phyloP scores from a whole-genome alignment of 2,888 invertebrate species.

The Drosophila colorata region DNA sequence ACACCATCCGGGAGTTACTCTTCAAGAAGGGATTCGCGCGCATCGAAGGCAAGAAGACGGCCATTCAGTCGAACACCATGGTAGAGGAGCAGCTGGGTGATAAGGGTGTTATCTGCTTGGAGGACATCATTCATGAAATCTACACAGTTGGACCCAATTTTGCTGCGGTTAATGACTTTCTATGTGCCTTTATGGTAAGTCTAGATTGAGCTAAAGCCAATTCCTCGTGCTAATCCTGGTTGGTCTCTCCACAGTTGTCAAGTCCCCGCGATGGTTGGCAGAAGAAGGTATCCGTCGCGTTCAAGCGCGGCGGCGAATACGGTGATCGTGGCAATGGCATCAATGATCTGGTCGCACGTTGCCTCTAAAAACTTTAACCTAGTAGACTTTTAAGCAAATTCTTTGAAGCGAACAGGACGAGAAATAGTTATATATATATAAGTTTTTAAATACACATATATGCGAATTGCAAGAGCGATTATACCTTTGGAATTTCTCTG shows the following conservation, averaged over 20 bases:
- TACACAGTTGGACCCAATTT: slow-evolving; percentile 84
- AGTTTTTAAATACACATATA: slow-evolving; percentile 40
- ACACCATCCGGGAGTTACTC: slow-evolving; percentile 83
- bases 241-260: slow-evolving; percentile 72
- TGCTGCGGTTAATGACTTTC: slow-evolving; percentile 76
- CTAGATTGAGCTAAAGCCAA: background rate
- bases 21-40: slow-evolving; percentile 85
- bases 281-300: slow-evolving; percentile 83
- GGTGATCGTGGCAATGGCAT: slow-evolving; percentile 83
- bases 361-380: slow-evolving; percentile 72
- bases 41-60: slow-evolving; percentile 82
- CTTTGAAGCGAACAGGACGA: slow-evolving; percentile 31
- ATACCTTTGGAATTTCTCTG: slow-evolving; percentile 1
- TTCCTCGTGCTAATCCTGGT: background rate
- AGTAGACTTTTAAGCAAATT: slow-evolving; percentile 59
- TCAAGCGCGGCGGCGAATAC: slow-evolving; percentile 84
- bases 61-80: slow-evolving; percentile 85
- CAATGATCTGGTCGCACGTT: slow-evolving; percentile 82
- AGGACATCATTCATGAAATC: slow-evolving; percentile 85
- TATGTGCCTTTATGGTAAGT: slow-evolving; percentile 84
- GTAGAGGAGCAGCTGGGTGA: slow-evolving; percentile 84
- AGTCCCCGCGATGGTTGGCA: slow-evolving; percentile 84
- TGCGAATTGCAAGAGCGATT: slow-evolving; percentile 14
- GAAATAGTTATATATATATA: slow-evolving; percentile 36
- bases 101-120: slow-evolving; percentile 84